A percentile compares a stretch with the other conserved stretches of the same genome.
Conservation (phyloP, 2,797 vertebrate genomes). For the Otolemur crassicaudatus region DNA sequence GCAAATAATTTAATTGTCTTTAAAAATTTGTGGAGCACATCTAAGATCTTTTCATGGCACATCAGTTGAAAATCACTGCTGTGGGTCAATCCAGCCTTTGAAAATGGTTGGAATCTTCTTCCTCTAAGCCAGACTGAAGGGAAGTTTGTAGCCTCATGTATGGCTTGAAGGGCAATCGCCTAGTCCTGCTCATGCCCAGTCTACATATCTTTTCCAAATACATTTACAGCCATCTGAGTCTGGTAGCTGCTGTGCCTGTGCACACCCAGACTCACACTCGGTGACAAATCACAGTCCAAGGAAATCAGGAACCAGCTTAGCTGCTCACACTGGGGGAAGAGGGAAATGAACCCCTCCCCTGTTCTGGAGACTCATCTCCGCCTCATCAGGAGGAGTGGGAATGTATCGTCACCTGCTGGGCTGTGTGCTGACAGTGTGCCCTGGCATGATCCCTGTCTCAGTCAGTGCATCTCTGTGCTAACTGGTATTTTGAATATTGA, state of each 20-base stretch:
- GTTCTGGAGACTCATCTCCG: neutral
- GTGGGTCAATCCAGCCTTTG: neutral
- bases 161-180: neutral
- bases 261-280: neutral
- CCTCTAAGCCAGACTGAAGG: neutral
- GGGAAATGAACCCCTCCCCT: neutral
- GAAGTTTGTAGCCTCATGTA: neutral
- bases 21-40: too few species aligned
- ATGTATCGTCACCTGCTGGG: neutral
- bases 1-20: too few species aligned
- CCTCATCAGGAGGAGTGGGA: neutral
- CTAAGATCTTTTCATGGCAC: too few species aligned
- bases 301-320: neutral
- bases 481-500: neutral
- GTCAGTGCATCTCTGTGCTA: neutral
- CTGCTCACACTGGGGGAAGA: neutral
- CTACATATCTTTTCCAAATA: neutral
- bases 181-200: neutral
- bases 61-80: too few species aligned
- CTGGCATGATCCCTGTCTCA: neutral
- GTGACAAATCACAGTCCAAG: neutral
- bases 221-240: neutral
- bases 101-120: neutral
- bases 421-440: neutral
- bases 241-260: neutral